A percentile compares a stretch with the other conserved stretches of the same genome.
Conservation (phyloP, 2,113 vertebrate species). For the Lipotes vexillifer region DNA sequence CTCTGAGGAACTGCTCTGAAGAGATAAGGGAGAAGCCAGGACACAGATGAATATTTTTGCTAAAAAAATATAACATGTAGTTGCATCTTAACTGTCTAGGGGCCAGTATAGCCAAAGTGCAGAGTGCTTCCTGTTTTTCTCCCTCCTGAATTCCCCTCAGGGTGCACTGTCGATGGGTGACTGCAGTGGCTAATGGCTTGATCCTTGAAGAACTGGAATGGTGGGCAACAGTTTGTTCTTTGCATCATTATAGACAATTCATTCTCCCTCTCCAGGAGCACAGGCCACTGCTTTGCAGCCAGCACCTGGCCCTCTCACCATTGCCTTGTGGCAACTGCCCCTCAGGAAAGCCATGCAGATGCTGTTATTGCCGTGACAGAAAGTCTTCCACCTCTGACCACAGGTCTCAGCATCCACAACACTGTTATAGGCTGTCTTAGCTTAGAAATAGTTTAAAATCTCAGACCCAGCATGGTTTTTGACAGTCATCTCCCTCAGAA, state of each 20-base stretch:
- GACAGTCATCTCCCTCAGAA: not conserved
- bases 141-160: not conserved
- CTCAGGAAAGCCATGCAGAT: not conserved
- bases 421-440: not conserved
- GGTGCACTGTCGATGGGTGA: not conserved
- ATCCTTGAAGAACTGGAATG: not conserved
- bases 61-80: too few species aligned
- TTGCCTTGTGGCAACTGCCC: rapidly evolving
- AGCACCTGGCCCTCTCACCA: not conserved
- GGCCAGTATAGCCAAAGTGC: not conserved
- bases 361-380: not conserved
- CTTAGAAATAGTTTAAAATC: not conserved
- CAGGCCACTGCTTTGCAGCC: rapidly evolving
- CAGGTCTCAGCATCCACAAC: not conserved
- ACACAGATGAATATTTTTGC: not conserved
- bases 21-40: not conserved
- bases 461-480: not conserved
- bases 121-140: not conserved
- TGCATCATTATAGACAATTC: not conserved
- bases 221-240: not conserved
- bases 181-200: not conserved
- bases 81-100: too few species aligned
- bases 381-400: not conserved
- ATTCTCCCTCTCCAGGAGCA: not conserved
- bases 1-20: not conserved